Evolutionary conservation across 2,113 vertebrate species (phyloP), one percentile per base, ranked within the genome.

Genomic region (Trematomus loennbergii): DNA sequence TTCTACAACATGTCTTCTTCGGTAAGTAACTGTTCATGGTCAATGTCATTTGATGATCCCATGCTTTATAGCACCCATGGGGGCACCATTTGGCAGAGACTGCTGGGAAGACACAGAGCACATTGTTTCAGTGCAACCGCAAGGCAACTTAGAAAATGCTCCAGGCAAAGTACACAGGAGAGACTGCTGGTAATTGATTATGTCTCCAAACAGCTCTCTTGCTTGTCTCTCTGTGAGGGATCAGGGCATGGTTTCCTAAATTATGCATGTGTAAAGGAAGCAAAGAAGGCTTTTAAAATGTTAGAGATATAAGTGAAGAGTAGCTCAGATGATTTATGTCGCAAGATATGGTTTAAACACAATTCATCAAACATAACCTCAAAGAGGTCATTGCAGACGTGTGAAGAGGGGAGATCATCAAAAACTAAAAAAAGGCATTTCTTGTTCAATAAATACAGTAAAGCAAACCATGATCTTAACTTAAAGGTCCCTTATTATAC

Each of bases 221-320:
- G 75, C 84, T 88, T 77, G 83, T 88, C 83, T 91, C 79, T 75
- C 78, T 90, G 84, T 92, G 72, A 93, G 78, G 75, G 76, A 93
- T 88, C 61, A 60, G 75, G 62, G 67, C 84, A 90, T 84, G 87
- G 90, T 91, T 95, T 92, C 71, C 63, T 95, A 94, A 95, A 96
- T 96, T 94, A 95, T 95, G 92, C 91, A 95, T 95, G 88, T 80
- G 54, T 82, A 88, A 92, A 89, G 90, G 92, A 94, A 91, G 89
- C 86, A 88, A 81, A 73, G 78, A 80, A 91, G 82, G 93, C 93
- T 94, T 94, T 94, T 94, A 94, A 92, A 95, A 91, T 79, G 88
- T 90, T 92, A 68, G 78, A 89, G 89, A 89, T 80, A 69, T 87
- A 87, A 90, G 90, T 81, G 81, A 85, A 80, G 92, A 57, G 70